These are phyloP conservation scores for Bombus sylvicola DNA, from an alignment of 1,140 invertebrate genomes.

Conservation along the genomic window DNA sequence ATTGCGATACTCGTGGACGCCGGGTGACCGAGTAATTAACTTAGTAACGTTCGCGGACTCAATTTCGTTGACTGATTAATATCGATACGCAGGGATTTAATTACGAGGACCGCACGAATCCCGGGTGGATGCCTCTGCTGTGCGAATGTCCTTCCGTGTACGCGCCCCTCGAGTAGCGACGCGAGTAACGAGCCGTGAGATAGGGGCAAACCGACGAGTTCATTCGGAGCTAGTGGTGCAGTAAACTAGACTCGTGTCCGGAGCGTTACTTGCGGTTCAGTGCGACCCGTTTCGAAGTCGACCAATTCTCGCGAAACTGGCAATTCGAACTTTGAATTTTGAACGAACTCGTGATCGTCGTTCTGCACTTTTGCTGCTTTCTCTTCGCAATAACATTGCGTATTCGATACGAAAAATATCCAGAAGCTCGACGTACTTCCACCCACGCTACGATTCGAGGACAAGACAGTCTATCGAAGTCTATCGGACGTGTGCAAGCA, in stretches of 20 bases:
- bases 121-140: background rate
- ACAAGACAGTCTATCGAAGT: too few species aligned
- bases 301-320: conserved; percentile 7
- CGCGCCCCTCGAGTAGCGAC: background rate
- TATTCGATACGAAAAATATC: background rate
- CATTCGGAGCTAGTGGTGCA: conserved; percentile 42
- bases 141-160: background rate
- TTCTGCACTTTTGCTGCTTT: background rate
- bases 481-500: background rate
- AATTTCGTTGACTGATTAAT: conserved; percentile 18
- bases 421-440: background rate
- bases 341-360: background rate
- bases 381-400: too few species aligned
- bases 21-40: background rate
- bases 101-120: background rate
- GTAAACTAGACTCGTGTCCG: conserved; percentile 32
- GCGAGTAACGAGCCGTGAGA: conserved; percentile 39
- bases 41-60: background rate
- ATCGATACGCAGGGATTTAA: conserved; percentile 28
- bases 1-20: too few species aligned
- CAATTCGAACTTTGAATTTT: background rate
- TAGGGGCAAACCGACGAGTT: conserved; percentile 37
- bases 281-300: background rate
- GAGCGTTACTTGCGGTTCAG: conserved; percentile 34
- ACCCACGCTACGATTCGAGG: background rate